Evolutionary conservation across 2,797 vertebrate species (phyloP), one percentile per base, ranked within the genome.

Genomic region (Sparus aurata): DNA sequence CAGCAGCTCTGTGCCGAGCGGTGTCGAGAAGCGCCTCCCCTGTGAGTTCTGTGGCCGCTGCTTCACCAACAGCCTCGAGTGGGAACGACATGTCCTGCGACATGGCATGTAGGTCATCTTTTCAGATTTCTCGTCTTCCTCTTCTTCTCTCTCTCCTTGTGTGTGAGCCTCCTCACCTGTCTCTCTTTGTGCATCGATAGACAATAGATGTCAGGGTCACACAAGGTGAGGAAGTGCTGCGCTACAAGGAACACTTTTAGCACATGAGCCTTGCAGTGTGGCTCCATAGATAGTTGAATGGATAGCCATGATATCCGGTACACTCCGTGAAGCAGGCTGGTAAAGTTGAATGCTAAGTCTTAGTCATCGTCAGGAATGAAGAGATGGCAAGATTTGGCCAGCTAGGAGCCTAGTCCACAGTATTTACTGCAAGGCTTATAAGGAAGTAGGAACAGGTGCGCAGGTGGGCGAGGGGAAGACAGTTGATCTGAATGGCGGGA

Each of bases 11-110:
- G 93, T 90, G 85, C 89, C 90, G 15, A 69, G 89, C 80, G 66
- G 85, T 11, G 81, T 52, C 5, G 97, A 96, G 81, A 99, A 97
- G 72, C 96, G 97, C 58, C 96, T 98, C 89, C 97, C 97, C 0
- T 99, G 98, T 3, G 98, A 99, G 92, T 99, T 99, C 94, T 99
- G 98, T 5, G 98, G 98, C 59, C 97, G 98, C 83, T 96, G 97
- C 1, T 99, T 99, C 92, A 95, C 96, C 34, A 96, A 97, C 93
- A 96, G 96, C 91, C 92, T 95, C 0, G 98, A 99, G 87, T 99
- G 98, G 98, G 98, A 99, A 74, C 93, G 97, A 6, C 98, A 99
- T 0, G 98, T 99, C 83, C 96, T 97, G 81, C 97, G 98, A 74
- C 98, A 99, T 0, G 97, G 98, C 95, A 98, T 99, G 98, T 99